Evolutionary conservation across 2,113 vertebrate species (phyloP).

Genomic region (Ibidorhyncha struthersii): DNA sequence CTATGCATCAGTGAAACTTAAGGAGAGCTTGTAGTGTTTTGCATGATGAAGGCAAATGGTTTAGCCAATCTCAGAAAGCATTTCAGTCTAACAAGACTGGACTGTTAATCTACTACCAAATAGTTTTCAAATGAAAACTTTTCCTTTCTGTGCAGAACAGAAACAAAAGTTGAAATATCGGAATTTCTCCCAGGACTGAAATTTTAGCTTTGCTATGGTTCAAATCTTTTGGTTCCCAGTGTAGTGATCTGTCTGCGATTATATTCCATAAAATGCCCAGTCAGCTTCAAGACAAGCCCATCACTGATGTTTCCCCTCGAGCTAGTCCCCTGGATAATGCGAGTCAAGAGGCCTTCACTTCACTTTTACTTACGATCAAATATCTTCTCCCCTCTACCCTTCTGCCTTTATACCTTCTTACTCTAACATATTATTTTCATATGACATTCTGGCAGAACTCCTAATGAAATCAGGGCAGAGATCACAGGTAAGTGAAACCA

Average conservation of each 20-base stretch:
- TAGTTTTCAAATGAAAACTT: not conserved
- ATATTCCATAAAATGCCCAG: not conserved
- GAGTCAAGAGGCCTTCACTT: not conserved
- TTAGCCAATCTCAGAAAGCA: not conserved
- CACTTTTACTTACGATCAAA: not conserved
- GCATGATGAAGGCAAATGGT: not conserved
- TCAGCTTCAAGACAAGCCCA: not conserved
- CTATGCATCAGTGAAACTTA: not conserved
- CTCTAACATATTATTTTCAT: not conserved
- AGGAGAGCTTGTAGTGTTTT: not conserved
- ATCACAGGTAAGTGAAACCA: not conserved
- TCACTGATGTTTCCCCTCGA: not conserved
- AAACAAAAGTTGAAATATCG: not conserved
- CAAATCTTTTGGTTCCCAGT: not conserved
- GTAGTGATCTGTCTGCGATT: not conserved
- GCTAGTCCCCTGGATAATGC: not conserved
- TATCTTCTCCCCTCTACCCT: not conserved
- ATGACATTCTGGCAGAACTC: not conserved
- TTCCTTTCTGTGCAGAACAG: not conserved
- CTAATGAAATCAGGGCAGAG: not conserved
- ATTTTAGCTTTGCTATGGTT: not conserved
- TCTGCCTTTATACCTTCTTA: not conserved
- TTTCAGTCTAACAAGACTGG: not conserved
- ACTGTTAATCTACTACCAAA: not conserved
- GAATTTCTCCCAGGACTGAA: not conserved